Evolutionary conservation across 2,888 invertebrate genomes (phyloP), one percentile per base, ranked within the genome.

Genomic region (Germaria angustata): DNA sequence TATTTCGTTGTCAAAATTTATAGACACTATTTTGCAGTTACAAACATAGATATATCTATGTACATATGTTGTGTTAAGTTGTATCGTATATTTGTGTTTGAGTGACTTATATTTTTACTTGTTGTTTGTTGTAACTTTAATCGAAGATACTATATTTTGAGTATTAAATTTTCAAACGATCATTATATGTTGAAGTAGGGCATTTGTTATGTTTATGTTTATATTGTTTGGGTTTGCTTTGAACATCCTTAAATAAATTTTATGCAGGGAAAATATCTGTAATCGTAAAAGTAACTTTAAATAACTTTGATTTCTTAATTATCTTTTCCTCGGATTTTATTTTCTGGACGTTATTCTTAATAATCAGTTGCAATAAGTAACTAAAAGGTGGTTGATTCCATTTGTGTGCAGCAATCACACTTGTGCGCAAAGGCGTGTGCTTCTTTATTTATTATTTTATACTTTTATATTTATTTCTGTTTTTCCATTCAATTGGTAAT

Each of bases 341-440:
- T 65, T 66, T 68, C 24, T 72, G 49, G 79, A 66, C 57, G 46
- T 65, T 57, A 57, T 79, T 49, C 57, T 79, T 71, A 41, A 55
- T 55, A 72, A 32, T 79, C 61, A 63, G 44, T 77, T 69, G 68
- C 41, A 77, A 51, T 65, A 75, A 65, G 46, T 75, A 69, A 69
- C 69, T 69, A 53, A 77, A 77, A 80, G 77, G 83, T 80, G 80
- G 77, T 80, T 77, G 80, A 77, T 83, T 83, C 72, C 55, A 69
- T 46, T 73, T 51, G 75, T 82, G 79, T 82, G 82, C 78, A 73
- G 44, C 68, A 61, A 79, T 73, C 79, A 73, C 81, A 82, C 75
- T 82, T 82, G 82, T 82, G 82, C 82, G 82, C 82, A 82, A 82
- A 82, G 82, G 82, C 82, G 82, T 82, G 79, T 82, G 82, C 82